Evolutionary conservation across 2,888 invertebrate species (phyloP).

Genomic region (Pachydiplax longipennis): DNA sequence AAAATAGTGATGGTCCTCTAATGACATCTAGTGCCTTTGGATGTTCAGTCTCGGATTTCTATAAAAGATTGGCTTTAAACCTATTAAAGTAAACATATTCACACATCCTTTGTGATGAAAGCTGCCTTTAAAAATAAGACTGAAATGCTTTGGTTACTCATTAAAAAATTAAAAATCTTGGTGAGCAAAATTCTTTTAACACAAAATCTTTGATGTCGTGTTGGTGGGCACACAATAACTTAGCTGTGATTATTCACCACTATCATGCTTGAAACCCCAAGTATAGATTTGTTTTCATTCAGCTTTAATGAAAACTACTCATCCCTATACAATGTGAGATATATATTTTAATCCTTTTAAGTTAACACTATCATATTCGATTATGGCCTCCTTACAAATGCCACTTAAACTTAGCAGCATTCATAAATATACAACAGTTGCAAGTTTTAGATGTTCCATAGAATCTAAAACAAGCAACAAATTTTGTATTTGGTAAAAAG

Average conservation of each 20-base stretch:
- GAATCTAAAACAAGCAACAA: conserved; percentile 19
- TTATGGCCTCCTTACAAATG: conserved; percentile 35
- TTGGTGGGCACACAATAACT: not conserved
- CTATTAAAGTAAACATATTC: not conserved
- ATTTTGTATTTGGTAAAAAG: conserved; percentile 44
- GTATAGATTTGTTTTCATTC: not conserved
- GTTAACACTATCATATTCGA: conserved; percentile 40
- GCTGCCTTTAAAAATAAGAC: conserved; percentile 29
- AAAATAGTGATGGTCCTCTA: not conserved
- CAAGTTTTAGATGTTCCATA: not conserved
- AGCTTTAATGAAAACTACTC: conserved; percentile 17
- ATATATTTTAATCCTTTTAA: conserved; percentile 37
- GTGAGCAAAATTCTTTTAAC: conserved; percentile 35
- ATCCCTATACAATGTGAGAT: conserved; percentile 41
- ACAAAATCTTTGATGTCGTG: conserved; percentile 33
- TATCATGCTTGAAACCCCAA: not conserved
- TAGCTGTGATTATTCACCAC: not conserved
- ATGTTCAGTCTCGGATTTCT: conserved; percentile 37
- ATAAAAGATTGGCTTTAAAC: conserved; percentile 26
- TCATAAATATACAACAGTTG: conserved; percentile 23
- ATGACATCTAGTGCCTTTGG: conserved; percentile 32
- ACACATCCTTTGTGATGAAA: conserved; percentile 8
- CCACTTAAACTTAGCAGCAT: conserved; percentile 34
- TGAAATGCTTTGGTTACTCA: conserved; percentile 37
- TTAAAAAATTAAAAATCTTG: conserved; percentile 12